phyloP scores from a whole-genome alignment of 64 coral and sea anemone species.

The Astreopora myriophthalma region DNA sequence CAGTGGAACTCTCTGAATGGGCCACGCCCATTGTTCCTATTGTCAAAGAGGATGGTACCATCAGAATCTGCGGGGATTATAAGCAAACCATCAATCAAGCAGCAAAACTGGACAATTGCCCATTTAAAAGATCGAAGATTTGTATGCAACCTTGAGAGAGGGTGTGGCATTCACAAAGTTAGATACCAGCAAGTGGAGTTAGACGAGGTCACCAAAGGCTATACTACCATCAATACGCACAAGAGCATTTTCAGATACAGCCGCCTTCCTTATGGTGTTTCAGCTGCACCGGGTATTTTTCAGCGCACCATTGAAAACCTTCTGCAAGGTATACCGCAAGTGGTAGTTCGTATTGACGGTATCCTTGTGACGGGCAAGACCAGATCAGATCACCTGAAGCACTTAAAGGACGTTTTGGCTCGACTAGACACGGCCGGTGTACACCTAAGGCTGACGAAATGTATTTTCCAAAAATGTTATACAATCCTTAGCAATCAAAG shows the following conservation, averaged over 20 bases:
- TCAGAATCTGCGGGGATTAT: constrained; percentile 5
- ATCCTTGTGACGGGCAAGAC: too few species aligned
- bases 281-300: background rate
- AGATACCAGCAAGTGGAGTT: too few species aligned
- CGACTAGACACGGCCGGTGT: too few species aligned
- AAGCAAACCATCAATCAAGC: constrained; percentile 28
- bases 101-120: constrained; percentile 14
- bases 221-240: constrained; percentile 11
- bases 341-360: background rate
- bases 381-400: too few species aligned
- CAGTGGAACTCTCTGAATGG: constrained; percentile 24
- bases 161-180: background rate
- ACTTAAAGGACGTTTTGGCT: too few species aligned
- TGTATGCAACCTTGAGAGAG: background rate
- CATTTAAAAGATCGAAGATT: background rate
- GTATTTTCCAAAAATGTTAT: background rate
- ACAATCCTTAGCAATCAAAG: background rate
- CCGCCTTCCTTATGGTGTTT: background rate
- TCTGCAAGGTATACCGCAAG: background rate
- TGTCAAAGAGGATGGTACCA: background rate
- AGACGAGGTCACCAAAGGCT: background rate
- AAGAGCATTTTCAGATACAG: constrained; percentile 17
- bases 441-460: too few species aligned
- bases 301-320: background rate
- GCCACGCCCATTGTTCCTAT: background rate